Conservation (phyloP, 53 echinoderm and acorn worm genomes). For the Crossaster papposus region DNA sequence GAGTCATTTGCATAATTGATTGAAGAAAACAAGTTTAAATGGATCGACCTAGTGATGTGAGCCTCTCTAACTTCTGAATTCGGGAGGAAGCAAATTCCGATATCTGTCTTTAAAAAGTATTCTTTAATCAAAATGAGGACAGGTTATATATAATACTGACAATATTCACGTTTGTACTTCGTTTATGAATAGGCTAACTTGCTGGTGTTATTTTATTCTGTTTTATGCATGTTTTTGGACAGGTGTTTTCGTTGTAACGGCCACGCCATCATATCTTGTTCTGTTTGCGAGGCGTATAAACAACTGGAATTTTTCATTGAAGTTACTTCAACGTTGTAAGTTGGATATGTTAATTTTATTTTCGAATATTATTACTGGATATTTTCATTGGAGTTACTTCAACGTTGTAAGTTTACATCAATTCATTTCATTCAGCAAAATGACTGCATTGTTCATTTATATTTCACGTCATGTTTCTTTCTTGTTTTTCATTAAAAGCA, state of each 20-base stretch:
- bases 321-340: conserved; percentile 70
- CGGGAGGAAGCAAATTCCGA: too few species aligned
- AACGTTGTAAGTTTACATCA: not conserved
- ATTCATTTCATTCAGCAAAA: too few species aligned
- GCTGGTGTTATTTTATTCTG: not conserved
- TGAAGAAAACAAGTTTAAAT: not conserved
- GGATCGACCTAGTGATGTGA: too few species aligned
- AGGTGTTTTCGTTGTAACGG: conserved; percentile 74
- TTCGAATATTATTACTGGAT: too few species aligned
- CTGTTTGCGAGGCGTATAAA: conserved; percentile 58
- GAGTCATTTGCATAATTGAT: not conserved
- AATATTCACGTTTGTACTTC: too few species aligned
- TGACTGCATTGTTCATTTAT: too few species aligned
- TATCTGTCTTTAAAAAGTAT: too few species aligned
- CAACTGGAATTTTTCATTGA: conserved; percentile 66
- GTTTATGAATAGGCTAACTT: too few species aligned
- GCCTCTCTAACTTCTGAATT: too few species aligned
- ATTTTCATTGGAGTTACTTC: conserved; percentile 64
- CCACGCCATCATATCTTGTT: conserved; percentile 61
- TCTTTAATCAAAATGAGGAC: too few species aligned
- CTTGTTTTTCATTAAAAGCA: not conserved
- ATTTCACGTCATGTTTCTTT: too few species aligned
- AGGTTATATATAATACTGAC: too few species aligned
- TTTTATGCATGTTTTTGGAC: not conserved
- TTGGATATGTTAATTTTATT: not conserved